phyloP scores from a whole-genome alignment of 1,140 invertebrate species.

The Eurosta solidaginis region DNA sequence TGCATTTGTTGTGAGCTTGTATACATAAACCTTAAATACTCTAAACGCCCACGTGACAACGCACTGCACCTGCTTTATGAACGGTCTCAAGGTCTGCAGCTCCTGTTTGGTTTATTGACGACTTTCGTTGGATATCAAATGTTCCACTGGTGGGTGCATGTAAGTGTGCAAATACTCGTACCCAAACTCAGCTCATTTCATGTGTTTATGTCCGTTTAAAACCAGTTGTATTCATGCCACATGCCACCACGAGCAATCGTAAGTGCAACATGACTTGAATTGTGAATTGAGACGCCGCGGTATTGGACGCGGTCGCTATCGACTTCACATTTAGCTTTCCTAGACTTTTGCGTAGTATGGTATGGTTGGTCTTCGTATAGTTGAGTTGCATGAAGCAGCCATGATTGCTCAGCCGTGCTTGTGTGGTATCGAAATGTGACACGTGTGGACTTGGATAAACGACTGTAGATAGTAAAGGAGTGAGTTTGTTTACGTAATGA shows the following conservation, averaged over 20 bases:
- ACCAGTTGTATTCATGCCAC: not conserved
- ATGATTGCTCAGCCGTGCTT: not conserved
- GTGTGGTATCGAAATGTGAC: not conserved
- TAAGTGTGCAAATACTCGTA: no score
- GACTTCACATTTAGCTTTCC: not conserved
- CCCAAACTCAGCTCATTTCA: not conserved
- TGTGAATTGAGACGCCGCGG: slow-evolving; percentile 10
- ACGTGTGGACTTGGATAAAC: slow-evolving; percentile 11
- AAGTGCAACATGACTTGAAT: slow-evolving; percentile 27
- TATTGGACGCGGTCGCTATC: not conserved
- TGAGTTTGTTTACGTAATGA: not conserved
- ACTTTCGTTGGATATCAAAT: not conserved
- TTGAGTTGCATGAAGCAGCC: not conserved
- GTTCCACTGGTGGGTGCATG: no score
- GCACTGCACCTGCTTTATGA: slow-evolving; percentile 2
- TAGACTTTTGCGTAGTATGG: not conserved
- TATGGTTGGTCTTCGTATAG: not conserved
- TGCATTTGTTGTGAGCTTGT: not conserved
- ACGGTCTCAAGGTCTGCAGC: not conserved
- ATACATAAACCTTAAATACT: not conserved
- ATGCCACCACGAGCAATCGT: slow-evolving; percentile 12
- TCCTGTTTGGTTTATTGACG: slow-evolving; percentile 2
- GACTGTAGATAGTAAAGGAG: not conserved
- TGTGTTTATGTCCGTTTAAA: slow-evolving; percentile 11
- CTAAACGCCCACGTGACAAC: not conserved